phyloP scores from a whole-genome alignment of 2,797 vertebrate genomes.

The Garrulus glandarius region DNA sequence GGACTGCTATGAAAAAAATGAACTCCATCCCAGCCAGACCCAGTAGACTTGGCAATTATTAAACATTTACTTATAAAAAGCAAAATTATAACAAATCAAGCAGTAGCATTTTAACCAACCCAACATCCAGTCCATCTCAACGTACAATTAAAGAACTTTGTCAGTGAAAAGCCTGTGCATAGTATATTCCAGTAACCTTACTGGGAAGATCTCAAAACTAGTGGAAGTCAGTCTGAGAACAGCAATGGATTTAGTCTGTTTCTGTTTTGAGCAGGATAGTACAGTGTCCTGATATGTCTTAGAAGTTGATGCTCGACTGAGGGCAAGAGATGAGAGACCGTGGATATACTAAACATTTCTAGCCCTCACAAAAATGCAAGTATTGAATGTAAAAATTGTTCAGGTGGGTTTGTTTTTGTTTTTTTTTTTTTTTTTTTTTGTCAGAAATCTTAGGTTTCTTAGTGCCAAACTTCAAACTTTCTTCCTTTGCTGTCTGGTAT shows the following conservation, averaged over 20 bases:
- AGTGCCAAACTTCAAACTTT: background rate
- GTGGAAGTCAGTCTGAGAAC: background rate
- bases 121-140: background rate
- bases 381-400: background rate
- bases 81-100: background rate
- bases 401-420: accelerated
- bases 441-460: background rate
- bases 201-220: background rate
- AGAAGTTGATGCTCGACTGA: background rate
- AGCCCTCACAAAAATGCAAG: background rate
- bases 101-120: background rate
- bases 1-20: background rate
- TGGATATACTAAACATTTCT: background rate
- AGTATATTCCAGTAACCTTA: background rate
- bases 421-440: too few relatives aligned
- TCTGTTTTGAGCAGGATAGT: background rate
- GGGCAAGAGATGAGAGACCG: background rate
- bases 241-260: background rate
- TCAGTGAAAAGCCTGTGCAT: background rate
- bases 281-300: background rate
- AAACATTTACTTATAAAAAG: background rate
- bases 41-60: background rate
- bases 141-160: background rate
- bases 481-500: background rate
- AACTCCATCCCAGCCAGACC: background rate